Percentiles rank a stretch among this genome's conserved stretches.
Evolutionary conservation across 1,140 invertebrate species (phyloP).

Genomic region (Ooceraea biroi): DNA sequence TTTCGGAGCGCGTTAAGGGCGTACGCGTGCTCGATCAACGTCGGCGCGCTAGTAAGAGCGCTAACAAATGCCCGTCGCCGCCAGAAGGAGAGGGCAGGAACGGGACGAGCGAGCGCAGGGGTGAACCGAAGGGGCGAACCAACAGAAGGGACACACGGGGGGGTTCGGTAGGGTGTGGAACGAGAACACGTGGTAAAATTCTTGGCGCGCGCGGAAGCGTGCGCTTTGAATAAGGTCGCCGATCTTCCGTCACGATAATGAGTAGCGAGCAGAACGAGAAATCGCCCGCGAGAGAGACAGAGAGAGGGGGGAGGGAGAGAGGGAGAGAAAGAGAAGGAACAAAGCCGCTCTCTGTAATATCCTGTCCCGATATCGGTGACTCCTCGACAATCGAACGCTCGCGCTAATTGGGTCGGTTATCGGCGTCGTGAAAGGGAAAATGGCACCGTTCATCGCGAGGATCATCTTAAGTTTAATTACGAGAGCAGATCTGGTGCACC

Average conservation of each 20-base stretch:
- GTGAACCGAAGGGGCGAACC: conserved; percentile 53
- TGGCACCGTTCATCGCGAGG: background rate
- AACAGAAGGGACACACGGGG: conserved; percentile 54
- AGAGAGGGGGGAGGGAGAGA: background rate
- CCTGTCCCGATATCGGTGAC: background rate
- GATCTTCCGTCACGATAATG: conserved; percentile 25
- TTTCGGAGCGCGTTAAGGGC: conserved; percentile 46
- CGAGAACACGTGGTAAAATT: conserved; percentile 67
- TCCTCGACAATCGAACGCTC: background rate
- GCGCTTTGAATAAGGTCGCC: conserved; percentile 60
- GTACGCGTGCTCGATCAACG: conserved; percentile 72
- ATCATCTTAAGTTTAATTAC: conserved; percentile 10
- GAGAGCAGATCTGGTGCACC: background rate
- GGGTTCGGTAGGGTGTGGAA: conserved; percentile 46
- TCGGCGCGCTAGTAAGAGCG: conserved; percentile 63
- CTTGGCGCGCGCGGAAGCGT: conserved; percentile 65
- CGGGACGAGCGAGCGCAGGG: background rate
- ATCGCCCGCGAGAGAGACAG: too few species aligned
- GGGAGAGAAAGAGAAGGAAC: background rate
- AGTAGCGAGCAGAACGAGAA: conserved; percentile 4
- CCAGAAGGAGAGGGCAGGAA: conserved; percentile 55
- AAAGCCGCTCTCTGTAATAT: conserved; percentile 13
- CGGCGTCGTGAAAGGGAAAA: background rate
- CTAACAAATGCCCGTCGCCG: conserved; percentile 71
- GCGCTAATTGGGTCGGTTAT: conserved; percentile 16